Base-by-base conservation (phyloP, 2,888 invertebrate genomes). In the Tethea ocularis region DNA sequence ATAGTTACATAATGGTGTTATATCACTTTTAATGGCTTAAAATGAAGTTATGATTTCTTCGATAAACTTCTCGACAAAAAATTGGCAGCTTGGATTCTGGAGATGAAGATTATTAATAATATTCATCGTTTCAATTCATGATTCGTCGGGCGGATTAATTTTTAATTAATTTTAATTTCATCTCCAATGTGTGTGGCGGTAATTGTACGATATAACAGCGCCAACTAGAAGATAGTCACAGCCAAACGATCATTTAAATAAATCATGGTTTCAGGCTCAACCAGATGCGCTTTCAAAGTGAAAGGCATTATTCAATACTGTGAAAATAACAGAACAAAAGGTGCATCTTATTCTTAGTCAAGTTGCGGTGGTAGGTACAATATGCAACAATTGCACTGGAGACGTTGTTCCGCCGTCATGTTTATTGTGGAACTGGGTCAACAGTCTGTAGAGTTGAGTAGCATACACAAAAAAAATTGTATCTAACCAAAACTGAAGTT, bases 341-440 rank as follows among this genome's bases (percentile, higher is more conserved):
- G 46, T 46, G 20, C 10, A 46, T 46, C 46, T 46, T 46, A 46
- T 17, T 33, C 13, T 46, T 46, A 46, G 46, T 33, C 13, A 11
- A 13, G 33, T 59, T 13, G 59, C 20, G 51, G 56, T 51, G 15
- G 2, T 33, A 33, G n/a, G n/a, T 24, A 24, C 2, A 2, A 29
- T 29, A 29, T 60, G 63, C 62, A 66, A 69, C 67, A 69, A 67
- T 63, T 62, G 66, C 66, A 64, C 63, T 62, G 57, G 61, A 71
- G 63, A 61, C 64, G 63, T 71, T 66, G 62, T 62, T 59, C 58
- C 59, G 7, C 13, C 33, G 64, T 61, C 68, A 69, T 72, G 74
- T 77, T 75, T 77, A 74, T 68, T 74, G 70, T 66, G 15, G 60
- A 75, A 77, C 72, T 76, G 38, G 56, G 56, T 57, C 51, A 57